Percentiles rank a stretch among this genome's conserved stretches.
Conservation (phyloP, 2,888 invertebrate species). For the Cephus runcator region DNA sequence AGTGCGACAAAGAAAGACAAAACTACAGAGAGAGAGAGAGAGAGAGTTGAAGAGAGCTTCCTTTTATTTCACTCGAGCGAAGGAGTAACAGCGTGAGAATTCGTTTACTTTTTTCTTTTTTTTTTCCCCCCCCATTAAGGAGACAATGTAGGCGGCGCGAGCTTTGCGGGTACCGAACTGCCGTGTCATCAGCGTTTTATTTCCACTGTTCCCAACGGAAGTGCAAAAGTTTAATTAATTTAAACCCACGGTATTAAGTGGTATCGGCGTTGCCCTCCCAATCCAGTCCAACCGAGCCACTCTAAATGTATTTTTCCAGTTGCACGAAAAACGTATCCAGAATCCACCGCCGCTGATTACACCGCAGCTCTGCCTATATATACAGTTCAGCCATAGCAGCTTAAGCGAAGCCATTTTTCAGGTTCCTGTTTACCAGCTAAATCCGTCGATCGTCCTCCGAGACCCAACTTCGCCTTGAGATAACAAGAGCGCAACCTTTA, state of each 20-base stretch:
- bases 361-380: too few relatives aligned
- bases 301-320: too few relatives aligned
- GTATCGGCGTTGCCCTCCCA: slow-evolving; percentile 11
- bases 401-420: slow-evolving; percentile 1
- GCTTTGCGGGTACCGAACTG: slow-evolving; percentile 43
- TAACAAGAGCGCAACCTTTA: slow-evolving; percentile 27
- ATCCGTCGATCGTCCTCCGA: slow-evolving; percentile 14
- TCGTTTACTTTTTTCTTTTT: slow-evolving; percentile 51
- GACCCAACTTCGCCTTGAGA: slow-evolving; percentile 25
- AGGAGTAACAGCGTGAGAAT: slow-evolving; percentile 52
- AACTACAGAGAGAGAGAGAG: neutral
- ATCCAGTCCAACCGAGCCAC: neutral
- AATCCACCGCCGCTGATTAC: too few relatives aligned
- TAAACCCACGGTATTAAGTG: slow-evolving; percentile 47
- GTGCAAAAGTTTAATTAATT: slow-evolving; percentile 53
- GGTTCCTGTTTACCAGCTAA: slow-evolving; percentile 10
- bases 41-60: slow-evolving; percentile 17
- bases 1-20: too few relatives aligned
- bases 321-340: too few relatives aligned
- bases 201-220: slow-evolving; percentile 33
- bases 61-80: slow-evolving; percentile 51
- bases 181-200: slow-evolving; percentile 55
- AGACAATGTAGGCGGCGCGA: slow-evolving; percentile 38
- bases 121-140: slow-evolving; percentile 47
- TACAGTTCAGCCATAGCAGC: too few relatives aligned